Conservation (phyloP, 1,140 invertebrate genomes). For the Drosophila auraria region DNA sequence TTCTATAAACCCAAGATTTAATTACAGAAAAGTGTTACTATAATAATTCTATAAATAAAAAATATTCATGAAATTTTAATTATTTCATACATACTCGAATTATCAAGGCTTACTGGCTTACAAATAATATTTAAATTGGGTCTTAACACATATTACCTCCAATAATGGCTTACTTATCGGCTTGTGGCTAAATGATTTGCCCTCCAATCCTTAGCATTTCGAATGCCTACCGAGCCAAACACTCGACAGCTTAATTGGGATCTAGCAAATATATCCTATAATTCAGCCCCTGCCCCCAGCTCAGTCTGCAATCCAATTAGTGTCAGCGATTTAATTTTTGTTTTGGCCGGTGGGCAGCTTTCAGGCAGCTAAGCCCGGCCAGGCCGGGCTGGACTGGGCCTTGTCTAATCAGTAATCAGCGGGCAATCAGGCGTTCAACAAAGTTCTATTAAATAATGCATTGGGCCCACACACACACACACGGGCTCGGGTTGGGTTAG, state of each 20-base stretch:
- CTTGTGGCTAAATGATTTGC: neutral
- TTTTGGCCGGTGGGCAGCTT: conserved; percentile 37
- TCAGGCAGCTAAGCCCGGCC: conserved; percentile 36
- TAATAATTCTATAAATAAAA: neutral
- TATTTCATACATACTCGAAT: neutral
- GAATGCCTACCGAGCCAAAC: neutral
- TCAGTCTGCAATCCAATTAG: conserved; percentile 29
- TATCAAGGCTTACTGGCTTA: too few species aligned
- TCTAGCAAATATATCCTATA: conserved; percentile 19
- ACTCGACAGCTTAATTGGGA: conserved; percentile 20
- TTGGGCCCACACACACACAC: neutral
- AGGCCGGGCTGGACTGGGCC: conserved; percentile 11
- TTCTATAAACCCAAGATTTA: too few species aligned
- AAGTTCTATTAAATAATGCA: conserved; percentile 64
- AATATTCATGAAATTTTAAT: neutral
- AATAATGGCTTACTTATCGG: neutral
- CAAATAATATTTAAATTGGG: neutral
- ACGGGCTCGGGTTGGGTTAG: neutral
- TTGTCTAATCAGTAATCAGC: conserved; percentile 54
- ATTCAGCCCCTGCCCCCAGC: neutral
- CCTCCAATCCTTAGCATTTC: neutral
- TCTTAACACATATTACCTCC: too few species aligned
- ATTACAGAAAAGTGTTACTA: too few species aligned
- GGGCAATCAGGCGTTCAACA: conserved; percentile 50
- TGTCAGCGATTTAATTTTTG: conserved; percentile 54